Base-by-base conservation (phyloP, 2,888 invertebrate genomes). In the Mythimna impura region DNA sequence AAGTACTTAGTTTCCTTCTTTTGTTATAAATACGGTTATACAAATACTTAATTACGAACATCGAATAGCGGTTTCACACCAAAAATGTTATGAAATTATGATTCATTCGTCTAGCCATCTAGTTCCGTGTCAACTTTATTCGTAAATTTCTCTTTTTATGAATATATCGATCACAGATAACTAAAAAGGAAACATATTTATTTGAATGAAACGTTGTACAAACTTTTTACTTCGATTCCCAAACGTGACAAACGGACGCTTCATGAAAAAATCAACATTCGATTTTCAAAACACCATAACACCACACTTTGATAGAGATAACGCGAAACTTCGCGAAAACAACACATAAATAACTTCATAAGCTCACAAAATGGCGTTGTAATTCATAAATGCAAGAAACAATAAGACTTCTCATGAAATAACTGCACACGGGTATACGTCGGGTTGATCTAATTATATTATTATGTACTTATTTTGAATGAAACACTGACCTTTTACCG, bases 361-460 rank as follows among this genome's bases (percentile, higher is more conserved):
- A 84, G 82, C 80, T 75, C 81, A 86, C 94, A 95, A 95, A 95
- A 95, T 95, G 94, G 94, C 95, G 94, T 90, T 90, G 89, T 89
- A 89, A 91, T 91, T 89, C 87, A 88, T 90, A 91, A 93, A 89
- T 89, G 87, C 89, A 88, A 88, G 90, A 92, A 93, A 94, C 94
- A 94, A 94, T 94, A 93, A 85, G 81, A 88, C 90, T 91, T 94
- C 94, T 91, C 93, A 91, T 87, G 90, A 92, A 93, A 94, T 94
- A 95, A 94, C 94, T 93, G 94, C 95, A 95, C 95, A 95, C 91
- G 91, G 90, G 91, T 88, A 89, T 91, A 92, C 90, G 84, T 89
- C 86, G 86, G 86, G 87, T 89, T 92, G 93, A 90, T 92, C 91
- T 93, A 94, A 94, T 95, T 94, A 93, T 84, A 81, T 81, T 83